Conservation (phyloP, 2,797 vertebrate species). For the Erithacus rubecula region DNA sequence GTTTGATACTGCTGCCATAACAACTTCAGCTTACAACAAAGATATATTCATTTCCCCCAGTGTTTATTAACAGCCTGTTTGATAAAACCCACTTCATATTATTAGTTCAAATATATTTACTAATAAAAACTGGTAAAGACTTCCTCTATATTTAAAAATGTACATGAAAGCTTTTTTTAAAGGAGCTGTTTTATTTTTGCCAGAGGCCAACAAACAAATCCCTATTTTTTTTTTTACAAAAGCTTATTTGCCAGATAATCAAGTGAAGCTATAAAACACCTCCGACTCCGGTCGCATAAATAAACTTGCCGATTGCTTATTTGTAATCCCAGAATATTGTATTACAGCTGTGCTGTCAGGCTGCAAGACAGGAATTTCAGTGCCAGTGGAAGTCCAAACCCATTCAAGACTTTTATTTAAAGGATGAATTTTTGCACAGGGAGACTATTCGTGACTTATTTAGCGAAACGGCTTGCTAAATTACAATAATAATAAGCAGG, state of each 20-base stretch:
- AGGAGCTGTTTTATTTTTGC: not conserved
- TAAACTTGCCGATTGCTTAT: conserved; percentile 25
- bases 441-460: too few species aligned
- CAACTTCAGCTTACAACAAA: conserved; percentile 18
- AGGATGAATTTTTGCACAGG: not conserved
- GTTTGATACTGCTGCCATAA: conserved; percentile 38
- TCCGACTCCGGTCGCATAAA: conserved; percentile 26
- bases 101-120: not conserved
- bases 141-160: not conserved
- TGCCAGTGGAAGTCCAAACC: not conserved
- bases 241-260: not conserved
- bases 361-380: not conserved
- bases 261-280: not conserved
- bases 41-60: not conserved
- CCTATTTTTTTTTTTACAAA: not conserved
- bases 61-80: not conserved
- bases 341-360: conserved; percentile 15
- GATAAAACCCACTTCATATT: not conserved
- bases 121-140: not conserved
- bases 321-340: conserved; percentile 30
- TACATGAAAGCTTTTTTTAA: not conserved
- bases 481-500: not conserved
- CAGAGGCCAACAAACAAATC: not conserved
- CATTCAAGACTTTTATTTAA: not conserved
- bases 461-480: accelerated